Percentiles rank a stretch among this genome's conserved stretches.
Conservation (phyloP, 2,797 vertebrate species). For the Discoglossus pictus region DNA sequence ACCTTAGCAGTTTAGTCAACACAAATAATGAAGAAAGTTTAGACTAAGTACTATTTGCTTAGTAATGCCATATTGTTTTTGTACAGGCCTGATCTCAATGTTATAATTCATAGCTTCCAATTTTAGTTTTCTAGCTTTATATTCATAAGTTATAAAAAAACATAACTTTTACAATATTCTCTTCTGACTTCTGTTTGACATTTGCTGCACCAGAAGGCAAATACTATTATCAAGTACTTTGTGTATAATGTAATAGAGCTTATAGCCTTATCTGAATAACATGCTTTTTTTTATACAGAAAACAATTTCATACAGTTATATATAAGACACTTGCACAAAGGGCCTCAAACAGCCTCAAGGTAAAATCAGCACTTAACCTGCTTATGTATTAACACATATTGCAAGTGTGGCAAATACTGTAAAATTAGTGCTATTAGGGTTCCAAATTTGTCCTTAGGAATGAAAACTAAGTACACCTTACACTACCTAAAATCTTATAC, state of each 20-base stretch:
- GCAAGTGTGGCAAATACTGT: conserved; percentile 54
- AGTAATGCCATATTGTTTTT: too few species aligned
- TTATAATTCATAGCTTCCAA: too few species aligned
- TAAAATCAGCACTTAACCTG: conserved; percentile 53
- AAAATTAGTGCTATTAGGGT: not conserved
- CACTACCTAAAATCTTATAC: not conserved
- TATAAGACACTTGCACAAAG: conserved; percentile 48
- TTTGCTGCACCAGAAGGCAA: conserved; percentile 5
- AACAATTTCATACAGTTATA: conserved; percentile 57
- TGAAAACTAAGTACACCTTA: conserved; percentile 3
- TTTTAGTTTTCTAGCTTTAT: too few species aligned
- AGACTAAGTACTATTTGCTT: too few species aligned
- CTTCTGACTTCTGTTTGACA: conserved; percentile 1
- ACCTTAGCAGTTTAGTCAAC: too few species aligned
- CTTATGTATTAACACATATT: conserved; percentile 46
- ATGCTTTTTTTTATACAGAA: conserved; percentile 54
- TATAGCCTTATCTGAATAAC: conserved; percentile 55
- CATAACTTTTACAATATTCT: not conserved
- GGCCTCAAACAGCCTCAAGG: conserved; percentile 41
- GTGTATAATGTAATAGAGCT: conserved; percentile 58
- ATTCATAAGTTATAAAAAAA: too few species aligned
- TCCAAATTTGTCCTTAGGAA: not conserved
- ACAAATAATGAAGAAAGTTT: too few species aligned
- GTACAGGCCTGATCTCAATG: too few species aligned
- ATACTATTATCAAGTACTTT: conserved; percentile 59